A percentile compares a stretch with the other conserved stretches of the same genome.
phyloP scores from a whole-genome alignment of 2,888 invertebrate genomes.

The Pyrrhia umbra region DNA sequence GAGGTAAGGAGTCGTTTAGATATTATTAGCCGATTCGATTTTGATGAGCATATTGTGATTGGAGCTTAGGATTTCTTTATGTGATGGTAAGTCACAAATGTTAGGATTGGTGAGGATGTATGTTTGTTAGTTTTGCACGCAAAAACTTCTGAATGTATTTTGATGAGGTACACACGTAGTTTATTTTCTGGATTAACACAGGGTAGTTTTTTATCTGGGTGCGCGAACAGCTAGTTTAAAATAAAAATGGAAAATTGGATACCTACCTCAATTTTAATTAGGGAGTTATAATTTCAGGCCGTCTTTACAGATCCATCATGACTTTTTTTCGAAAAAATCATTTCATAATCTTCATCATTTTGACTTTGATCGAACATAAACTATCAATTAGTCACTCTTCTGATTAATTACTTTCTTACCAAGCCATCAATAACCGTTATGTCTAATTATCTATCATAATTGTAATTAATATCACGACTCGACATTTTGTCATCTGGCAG shows the following conservation, averaged over 20 bases:
- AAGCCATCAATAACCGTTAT: constrained; percentile 29
- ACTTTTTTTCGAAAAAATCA: not conserved
- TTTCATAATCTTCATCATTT: not conserved
- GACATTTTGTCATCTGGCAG: constrained; percentile 60
- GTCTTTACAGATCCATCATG: not conserved
- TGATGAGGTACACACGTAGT: too few relatives aligned
- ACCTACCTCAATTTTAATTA: too few relatives aligned
- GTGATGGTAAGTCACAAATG: too few relatives aligned
- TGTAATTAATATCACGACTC: constrained; percentile 35
- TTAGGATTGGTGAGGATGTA: too few relatives aligned
- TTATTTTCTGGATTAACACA: too few relatives aligned
- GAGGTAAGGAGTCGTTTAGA: not conserved
- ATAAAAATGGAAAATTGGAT: too few relatives aligned
- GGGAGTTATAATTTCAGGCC: not conserved
- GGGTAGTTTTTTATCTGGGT: too few relatives aligned
- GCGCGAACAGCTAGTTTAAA: too few relatives aligned
- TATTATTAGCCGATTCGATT: not conserved
- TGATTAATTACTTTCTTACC: not conserved
- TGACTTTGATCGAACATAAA: not conserved
- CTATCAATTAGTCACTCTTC: not conserved
- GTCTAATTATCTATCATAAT: constrained; percentile 25
- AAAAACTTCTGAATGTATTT: too few relatives aligned
- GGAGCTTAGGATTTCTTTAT: not conserved
- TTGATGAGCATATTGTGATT: not conserved
- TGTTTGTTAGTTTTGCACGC: too few relatives aligned